Conservation (phyloP, 2,113 vertebrate species). For the Mormoops blainvillei region DNA sequence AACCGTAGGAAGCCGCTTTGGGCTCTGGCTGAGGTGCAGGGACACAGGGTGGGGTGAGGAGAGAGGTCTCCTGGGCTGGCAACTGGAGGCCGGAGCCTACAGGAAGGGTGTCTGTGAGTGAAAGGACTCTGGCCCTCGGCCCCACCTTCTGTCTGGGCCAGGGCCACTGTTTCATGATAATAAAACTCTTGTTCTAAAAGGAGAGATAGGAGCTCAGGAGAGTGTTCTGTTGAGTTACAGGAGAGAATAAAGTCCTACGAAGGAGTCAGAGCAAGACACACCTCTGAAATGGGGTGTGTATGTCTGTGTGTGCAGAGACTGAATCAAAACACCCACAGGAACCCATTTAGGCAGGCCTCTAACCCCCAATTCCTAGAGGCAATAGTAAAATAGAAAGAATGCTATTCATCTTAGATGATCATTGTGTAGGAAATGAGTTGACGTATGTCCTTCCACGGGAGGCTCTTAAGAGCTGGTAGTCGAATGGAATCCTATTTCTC, state of each 20-base stretch:
- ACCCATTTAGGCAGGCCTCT: background rate
- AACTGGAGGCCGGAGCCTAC: background rate
- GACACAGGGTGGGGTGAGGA: background rate
- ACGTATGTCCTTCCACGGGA: background rate
- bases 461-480: background rate
- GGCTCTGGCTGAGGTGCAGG: background rate
- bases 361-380: background rate
- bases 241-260: background rate
- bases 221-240: background rate
- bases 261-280: background rate
- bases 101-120: background rate
- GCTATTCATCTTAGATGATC: background rate
- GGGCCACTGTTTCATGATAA: background rate
- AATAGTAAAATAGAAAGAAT: background rate
- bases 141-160: background rate
- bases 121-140: constrained; percentile 46
- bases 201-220: background rate
- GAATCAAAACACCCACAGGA: rapidly evolving
- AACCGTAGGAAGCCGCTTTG: background rate
- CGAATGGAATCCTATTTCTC: background rate
- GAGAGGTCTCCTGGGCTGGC: background rate
- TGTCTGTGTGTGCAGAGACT: background rate
- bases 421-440: background rate
- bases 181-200: constrained; percentile 25
- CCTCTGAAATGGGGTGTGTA: background rate